Evolutionary conservation across 2,113 vertebrate genomes (phyloP), one percentile per base, ranked within the genome.

Genomic region (Talpa occidentalis): DNA sequence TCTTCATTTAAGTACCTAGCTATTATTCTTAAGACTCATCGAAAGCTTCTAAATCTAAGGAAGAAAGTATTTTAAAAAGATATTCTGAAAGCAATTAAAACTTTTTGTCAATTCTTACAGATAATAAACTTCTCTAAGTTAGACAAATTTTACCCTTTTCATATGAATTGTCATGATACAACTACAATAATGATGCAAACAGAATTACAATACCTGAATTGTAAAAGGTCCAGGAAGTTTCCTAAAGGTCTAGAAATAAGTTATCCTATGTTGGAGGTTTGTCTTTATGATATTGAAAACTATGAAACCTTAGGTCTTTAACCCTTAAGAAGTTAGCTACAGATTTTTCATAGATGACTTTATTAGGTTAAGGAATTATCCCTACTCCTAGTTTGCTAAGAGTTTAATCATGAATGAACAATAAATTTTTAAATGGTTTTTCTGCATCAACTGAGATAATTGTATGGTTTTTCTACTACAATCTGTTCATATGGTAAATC

Each of bases 41-140:
- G 35, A 60, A 84, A 78, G 19, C 82, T 52, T 88, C 64, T 92
- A 83, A 78, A 79, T 30, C 28, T 15, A 83, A 77, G 28, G 52
- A 83, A 73, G 6, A 72, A n/a, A 40, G 72, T 56, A 80, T 21
- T 59, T 60, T 91, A 69, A 85, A 90, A 79, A 54, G 81, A 91
- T 73, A 86, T 22, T 16, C 44, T 11, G 30, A 73, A 22, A 85
- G 12, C 24, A 86, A 86, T 66, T 73, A 26, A 21, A 73, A 64
- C 32, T 15, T 44, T 82, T 49, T 49, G 76, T 35, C 74, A 90
- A 54, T 85, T 44, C 35, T 70, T 54, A 2, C 54, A 79, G 19
- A 86, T 64, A 66, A 66, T 7, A 91, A 94, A 90, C 19, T 69
- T 90, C 15, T 47, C 37, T 80, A n/a, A 49, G 35, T 56, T 66